Conservation (phyloP, 2,113 vertebrate genomes). For the Pipa parva region DNA sequence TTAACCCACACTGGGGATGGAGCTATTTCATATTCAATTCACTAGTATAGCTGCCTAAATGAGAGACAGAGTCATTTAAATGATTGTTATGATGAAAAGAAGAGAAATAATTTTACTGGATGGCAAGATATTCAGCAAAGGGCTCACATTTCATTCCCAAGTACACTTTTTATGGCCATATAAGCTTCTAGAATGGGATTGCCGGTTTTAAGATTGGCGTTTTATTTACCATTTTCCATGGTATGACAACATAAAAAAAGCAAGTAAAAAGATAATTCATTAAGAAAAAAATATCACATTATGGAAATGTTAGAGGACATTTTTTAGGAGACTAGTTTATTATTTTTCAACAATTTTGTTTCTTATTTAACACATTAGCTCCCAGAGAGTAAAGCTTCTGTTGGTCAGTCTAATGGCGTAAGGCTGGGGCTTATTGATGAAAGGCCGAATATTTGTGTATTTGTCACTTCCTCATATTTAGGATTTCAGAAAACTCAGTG, state of each 20-base stretch:
- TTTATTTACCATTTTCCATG: conserved; percentile 30
- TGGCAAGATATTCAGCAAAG: conserved; percentile 17
- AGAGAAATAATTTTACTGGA: conserved; percentile 34
- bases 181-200: conserved; percentile 14
- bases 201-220: conserved; percentile 1
- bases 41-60: conserved; percentile 29
- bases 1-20: conserved; percentile 25
- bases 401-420: too few relatives aligned
- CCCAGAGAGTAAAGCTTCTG: not conserved
- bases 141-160: conserved; percentile 36
- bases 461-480: too few relatives aligned
- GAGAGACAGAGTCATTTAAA: conserved; percentile 29
- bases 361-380: not conserved
- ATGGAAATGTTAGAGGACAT: not conserved
- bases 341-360: not conserved
- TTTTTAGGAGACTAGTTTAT: not conserved
- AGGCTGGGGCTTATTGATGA: too few relatives aligned
- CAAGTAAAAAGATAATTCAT: conserved; percentile 24
- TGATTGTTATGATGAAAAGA: conserved; percentile 40
- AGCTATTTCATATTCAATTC: conserved; percentile 26
- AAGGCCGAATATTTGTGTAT: too few relatives aligned
- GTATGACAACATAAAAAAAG: not conserved
- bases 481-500: too few relatives aligned
- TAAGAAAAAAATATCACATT: conserved; percentile 19
- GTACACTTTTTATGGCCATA: conserved; percentile 21